phyloP scores from a whole-genome alignment of 2,888 invertebrate genomes.

The Allacma fusca region DNA sequence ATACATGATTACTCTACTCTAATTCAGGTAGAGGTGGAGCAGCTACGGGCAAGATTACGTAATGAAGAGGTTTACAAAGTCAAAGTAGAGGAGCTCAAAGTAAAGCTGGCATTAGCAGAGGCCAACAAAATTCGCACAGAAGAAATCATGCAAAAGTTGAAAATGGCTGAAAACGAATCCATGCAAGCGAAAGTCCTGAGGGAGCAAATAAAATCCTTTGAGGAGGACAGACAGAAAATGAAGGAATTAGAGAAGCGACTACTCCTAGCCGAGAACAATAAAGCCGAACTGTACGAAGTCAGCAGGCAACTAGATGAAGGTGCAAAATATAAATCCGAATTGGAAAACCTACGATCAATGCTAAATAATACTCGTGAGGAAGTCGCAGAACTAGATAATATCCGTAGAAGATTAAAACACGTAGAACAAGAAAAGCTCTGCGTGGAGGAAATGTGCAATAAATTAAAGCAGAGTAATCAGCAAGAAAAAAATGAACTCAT shows the following conservation, averaged over 20 bases:
- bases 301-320: conserved; percentile 27
- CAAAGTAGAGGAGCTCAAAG: conserved; percentile 2
- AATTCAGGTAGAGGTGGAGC: neutral
- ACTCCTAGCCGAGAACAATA: conserved; percentile 28
- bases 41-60: conserved; percentile 2
- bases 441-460: neutral
- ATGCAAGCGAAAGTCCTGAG: neutral
- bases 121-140: conserved; percentile 13
- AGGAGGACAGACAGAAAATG: conserved; percentile 17
- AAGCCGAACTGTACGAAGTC: conserved; percentile 3
- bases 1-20: neutral
- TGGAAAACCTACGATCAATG: neutral
- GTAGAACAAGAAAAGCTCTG: neutral
- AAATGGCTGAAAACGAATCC: neutral
- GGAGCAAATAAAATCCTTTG: neutral
- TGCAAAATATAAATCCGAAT: conserved; percentile 4
- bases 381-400: neutral
- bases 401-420: neutral
- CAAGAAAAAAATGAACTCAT: conserved; percentile 3
- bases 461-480: neutral
- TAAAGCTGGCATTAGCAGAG: conserved; percentile 23
- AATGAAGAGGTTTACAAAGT: conserved; percentile 14
- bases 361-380: neutral
- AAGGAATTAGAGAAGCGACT: neutral
- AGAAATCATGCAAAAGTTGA: conserved; percentile 19